These are phyloP conservation scores for Bombus sylvicola DNA, from an alignment of 1,140 invertebrate species.

Conservation along the genomic window DNA sequence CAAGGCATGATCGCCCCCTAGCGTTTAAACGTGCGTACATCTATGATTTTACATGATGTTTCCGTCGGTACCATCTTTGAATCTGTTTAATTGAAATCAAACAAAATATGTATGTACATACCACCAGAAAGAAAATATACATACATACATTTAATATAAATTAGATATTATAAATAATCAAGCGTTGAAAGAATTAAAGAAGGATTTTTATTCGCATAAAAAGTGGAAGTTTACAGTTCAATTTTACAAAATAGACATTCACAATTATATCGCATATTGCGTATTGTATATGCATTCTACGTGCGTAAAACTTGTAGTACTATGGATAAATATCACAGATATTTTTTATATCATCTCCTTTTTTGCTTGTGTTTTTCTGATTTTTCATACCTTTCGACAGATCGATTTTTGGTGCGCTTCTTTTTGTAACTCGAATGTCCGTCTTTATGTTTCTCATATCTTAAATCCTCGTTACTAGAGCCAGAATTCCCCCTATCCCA, in stretches of 20 bases:
- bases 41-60: background rate
- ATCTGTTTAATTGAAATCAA: background rate
- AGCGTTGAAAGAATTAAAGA: background rate
- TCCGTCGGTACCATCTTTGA: background rate
- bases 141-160: background rate
- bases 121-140: too few relatives aligned
- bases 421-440: slow-evolving; percentile 35
- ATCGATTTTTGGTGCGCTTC: slow-evolving; percentile 47
- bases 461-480: slow-evolving; percentile 16
- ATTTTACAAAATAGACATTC: slow-evolving; percentile 34
- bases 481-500: slow-evolving; percentile 16
- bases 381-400: slow-evolving; percentile 33
- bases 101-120: background rate
- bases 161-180: background rate
- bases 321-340: background rate
- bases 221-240: background rate
- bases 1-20: background rate
- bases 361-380: slow-evolving; percentile 34
- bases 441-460: slow-evolving; percentile 12
- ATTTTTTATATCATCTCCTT: slow-evolving; percentile 26
- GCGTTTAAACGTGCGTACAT: background rate
- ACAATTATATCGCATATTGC: too few relatives aligned
- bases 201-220: slow-evolving; percentile 24
- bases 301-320: too few relatives aligned
- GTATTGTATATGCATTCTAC: background rate